Evolutionary conservation across 1,140 invertebrate genomes (phyloP).

Genomic region (Dermatophagoides farinae): DNA sequence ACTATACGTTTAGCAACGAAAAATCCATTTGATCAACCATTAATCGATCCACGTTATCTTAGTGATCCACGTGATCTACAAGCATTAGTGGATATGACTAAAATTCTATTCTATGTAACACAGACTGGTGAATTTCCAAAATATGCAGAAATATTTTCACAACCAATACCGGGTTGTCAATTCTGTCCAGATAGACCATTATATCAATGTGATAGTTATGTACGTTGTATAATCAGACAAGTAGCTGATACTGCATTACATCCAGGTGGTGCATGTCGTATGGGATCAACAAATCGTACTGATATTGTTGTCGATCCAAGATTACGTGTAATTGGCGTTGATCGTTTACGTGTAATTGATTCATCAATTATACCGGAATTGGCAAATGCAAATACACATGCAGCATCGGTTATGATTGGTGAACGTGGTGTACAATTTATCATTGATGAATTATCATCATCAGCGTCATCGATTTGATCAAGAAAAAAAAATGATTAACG

Average conservation of each 20-base stretch:
- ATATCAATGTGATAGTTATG: conserved; percentile 41
- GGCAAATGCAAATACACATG: conserved; percentile 13
- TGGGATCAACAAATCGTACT: conserved; percentile 51
- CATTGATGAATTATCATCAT: neutral
- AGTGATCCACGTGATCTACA: conserved; percentile 33
- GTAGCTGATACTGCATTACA: conserved; percentile 16
- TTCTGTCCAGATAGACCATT: conserved; percentile 38
- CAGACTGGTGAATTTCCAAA: conserved; percentile 1
- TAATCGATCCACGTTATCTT: conserved; percentile 55
- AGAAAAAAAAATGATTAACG: too few species aligned
- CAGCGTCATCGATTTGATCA: too few species aligned
- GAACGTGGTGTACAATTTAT: conserved; percentile 12
- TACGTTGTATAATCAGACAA: conserved; percentile 5
- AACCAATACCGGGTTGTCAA: conserved; percentile 49
- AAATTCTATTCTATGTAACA: conserved; percentile 3
- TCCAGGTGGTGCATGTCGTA: conserved; percentile 37
- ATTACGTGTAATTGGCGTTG: conserved; percentile 38
- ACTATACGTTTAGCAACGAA: conserved; percentile 32
- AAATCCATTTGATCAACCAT: conserved; percentile 35
- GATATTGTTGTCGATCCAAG: conserved; percentile 50
- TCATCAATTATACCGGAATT: conserved; percentile 44
- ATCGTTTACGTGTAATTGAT: conserved; percentile 41
- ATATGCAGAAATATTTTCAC: conserved; percentile 4
- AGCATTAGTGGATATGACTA: conserved; percentile 31
- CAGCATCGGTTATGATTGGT: conserved; percentile 10